These are phyloP conservation scores for Pelecanus crispus DNA, from an alignment of 2,113 vertebrate genomes.

Conservation along the genomic window DNA sequence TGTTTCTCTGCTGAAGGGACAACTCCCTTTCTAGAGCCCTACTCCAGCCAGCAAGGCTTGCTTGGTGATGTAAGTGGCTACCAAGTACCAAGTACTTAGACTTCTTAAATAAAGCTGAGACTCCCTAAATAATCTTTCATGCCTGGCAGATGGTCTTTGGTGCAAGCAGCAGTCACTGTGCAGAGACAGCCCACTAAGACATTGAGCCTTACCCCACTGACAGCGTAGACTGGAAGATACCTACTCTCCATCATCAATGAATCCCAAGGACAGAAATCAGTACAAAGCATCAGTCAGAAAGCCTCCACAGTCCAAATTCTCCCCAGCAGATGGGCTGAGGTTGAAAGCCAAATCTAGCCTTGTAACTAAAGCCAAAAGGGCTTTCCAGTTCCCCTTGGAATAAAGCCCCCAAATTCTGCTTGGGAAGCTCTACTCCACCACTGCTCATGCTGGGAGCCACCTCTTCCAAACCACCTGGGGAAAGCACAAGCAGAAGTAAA, in stretches of 20 bases:
- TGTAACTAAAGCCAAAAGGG: not conserved
- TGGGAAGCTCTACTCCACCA: not conserved
- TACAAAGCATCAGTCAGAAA: not conserved
- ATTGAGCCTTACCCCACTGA: not conserved
- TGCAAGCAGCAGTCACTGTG: not conserved
- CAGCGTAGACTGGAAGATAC: not conserved
- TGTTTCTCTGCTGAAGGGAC: not conserved
- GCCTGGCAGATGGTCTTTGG: not conserved
- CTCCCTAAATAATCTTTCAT: not conserved
- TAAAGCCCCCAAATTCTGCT: not conserved
- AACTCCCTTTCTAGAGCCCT: not conserved
- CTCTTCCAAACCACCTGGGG: not conserved
- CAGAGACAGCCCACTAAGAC: not conserved
- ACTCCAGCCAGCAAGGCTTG: not conserved
- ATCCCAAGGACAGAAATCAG: not conserved
- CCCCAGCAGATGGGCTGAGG: not conserved
- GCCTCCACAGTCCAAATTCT: not conserved
- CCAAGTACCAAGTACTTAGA: fast-evolving
- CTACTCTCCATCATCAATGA: not conserved
- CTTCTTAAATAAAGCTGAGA: not conserved
- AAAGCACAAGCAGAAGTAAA: not conserved
- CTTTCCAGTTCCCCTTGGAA: not conserved
- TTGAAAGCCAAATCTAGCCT: not conserved
- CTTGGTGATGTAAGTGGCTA: not conserved
- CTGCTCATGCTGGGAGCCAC: not conserved